Evolutionary conservation across 1,140 invertebrate genomes (phyloP), one percentile per base, ranked within the genome.

Genomic region (Rhynchophorus ferrugineus): DNA sequence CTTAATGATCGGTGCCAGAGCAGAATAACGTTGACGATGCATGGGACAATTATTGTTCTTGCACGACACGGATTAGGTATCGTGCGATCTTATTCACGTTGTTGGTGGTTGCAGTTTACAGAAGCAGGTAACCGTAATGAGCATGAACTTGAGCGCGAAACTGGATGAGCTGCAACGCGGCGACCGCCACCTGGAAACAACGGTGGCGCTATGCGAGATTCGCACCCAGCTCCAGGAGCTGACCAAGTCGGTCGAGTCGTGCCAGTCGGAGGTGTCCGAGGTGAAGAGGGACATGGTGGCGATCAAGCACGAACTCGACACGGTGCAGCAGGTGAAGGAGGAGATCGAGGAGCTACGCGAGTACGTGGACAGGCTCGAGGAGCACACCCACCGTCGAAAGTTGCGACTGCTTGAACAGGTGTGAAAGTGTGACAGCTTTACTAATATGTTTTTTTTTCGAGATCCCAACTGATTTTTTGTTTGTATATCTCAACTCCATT

Each of bases 101-200:
- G n/a, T n/a, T n/a, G n/a, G n/a, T n/a, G n/a, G n/a, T n/a, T n/a
- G n/a, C n/a, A 91, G 88, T 84, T 85, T 91, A 78, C 89, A 92
- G 80, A 89, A 90, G 80, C 89, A 91, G 84, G 87, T 91, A 81
- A 89, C 85, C 80, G 85, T 91, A 77, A 92, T 93, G 90, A 91
- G 87, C 76, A 89, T 90, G 84, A 91, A 91, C 80, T 81, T 92
- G 75, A 86, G 83, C 71, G 83, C 85, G 65, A 90, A 91, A 78
- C 79, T 92, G 78, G 89, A 91, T 75, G 87, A 91, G 75, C 82
- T 92, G 73, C 63, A 65, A 71, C 79, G 85, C 61, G 84, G 83
- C 70, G 84, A 87, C 76, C 83, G 84, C 61, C 87, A 91, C 73
- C 78, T 89, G 67, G 89, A 91, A 77, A 91, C 88, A 53, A 89